Conservation (phyloP, 2,797 vertebrate genomes). For the Telmatherina bonti region DNA sequence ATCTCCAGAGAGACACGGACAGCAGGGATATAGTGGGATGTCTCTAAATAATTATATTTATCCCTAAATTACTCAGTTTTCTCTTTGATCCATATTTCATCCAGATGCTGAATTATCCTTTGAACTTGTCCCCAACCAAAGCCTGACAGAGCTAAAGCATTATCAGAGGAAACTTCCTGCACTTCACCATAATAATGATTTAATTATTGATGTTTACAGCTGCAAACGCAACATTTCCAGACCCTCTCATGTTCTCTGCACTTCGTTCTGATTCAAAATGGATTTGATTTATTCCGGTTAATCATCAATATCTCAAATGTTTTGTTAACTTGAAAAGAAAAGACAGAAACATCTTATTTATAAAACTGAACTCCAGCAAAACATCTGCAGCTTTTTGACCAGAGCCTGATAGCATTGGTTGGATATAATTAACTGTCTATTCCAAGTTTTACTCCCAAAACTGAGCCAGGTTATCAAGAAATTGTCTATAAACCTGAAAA, state of each 20-base stretch:
- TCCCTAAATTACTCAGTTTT: constrained; percentile 2
- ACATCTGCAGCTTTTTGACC: no score
- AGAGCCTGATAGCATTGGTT: background rate
- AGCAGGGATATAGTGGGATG: background rate
- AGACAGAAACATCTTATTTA: no score
- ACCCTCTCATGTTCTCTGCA: background rate
- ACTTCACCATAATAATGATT: constrained; percentile 10
- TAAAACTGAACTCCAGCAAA: no score
- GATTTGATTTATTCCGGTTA: background rate
- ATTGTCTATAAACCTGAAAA: no score
- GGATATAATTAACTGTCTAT: background rate
- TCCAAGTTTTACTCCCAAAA: no score
- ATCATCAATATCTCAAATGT: background rate
- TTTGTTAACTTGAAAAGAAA: no score
- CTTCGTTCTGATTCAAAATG: background rate
- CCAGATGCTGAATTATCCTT: constrained; percentile 13
- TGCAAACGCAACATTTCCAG: background rate
- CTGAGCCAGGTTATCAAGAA: no score
- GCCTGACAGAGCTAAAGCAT: background rate
- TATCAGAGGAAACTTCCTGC: background rate
- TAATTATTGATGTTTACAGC: background rate
- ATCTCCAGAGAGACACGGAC: background rate
- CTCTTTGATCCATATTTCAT: constrained; percentile 26
- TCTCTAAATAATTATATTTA: background rate
- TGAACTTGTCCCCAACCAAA: constrained; percentile 19